phyloP scores from a whole-genome alignment of 1,140 invertebrate genomes.

The Danaus melanippus region DNA sequence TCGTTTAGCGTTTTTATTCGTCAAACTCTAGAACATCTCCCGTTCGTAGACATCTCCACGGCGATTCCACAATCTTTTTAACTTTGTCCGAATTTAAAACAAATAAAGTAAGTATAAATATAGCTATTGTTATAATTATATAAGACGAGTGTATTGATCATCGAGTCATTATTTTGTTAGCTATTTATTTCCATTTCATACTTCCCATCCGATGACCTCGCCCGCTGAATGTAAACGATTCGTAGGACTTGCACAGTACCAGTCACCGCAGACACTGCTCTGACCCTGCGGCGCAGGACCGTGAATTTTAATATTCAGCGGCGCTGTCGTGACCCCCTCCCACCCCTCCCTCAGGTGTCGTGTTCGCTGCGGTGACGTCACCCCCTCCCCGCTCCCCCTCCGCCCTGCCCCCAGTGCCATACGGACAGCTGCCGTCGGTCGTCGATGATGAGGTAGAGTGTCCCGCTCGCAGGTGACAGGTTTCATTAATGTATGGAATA shows the following conservation, averaged over 20 bases:
- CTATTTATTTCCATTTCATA: conserved; percentile 4
- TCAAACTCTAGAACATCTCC: not conserved
- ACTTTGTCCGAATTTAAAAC: conserved; percentile 14
- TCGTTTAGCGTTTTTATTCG: no score
- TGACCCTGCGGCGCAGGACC: no score
- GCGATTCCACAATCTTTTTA: conserved; percentile 1
- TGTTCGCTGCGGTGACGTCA: not conserved
- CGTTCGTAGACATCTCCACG: no score
- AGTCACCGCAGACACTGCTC: no score
- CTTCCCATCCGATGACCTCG: not conserved
- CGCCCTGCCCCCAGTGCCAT: conserved; percentile 5
- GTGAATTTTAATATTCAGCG: no score
- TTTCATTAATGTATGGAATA: no score
- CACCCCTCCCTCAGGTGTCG: not conserved
- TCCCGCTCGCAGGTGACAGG: no score
- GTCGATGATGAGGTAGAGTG: no score
- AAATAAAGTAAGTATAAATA: conserved; percentile 6
- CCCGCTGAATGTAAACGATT: not conserved
- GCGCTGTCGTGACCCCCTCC: not conserved
- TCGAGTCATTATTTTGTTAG: no score
- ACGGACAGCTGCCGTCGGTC: not conserved
- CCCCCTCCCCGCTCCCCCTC: not conserved
- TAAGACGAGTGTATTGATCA: no score
- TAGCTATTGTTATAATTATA: conserved; percentile 4
- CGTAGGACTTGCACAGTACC: no score